Percentiles rank a stretch among this genome's conserved stretches.
Conservation (phyloP, 2,797 vertebrate species). For the Squalus acanthias region DNA sequence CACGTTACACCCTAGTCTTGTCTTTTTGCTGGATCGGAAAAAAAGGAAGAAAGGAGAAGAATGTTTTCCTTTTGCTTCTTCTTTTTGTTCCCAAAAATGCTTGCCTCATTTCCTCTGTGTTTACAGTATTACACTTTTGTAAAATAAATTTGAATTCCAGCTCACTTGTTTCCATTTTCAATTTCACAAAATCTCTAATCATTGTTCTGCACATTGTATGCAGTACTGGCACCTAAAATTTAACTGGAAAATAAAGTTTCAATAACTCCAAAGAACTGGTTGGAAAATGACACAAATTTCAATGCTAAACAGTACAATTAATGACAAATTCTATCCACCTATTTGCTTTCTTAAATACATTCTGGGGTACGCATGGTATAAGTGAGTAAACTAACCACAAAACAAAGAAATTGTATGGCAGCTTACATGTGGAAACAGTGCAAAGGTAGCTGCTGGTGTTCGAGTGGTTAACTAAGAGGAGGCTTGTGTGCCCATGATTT, state of each 20-base stretch:
- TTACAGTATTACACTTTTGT: slow-evolving; percentile 54
- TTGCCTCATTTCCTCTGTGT: slow-evolving; percentile 67
- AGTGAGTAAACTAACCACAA: background rate
- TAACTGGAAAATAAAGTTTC: background rate
- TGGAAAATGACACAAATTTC: background rate
- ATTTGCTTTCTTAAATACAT: background rate
- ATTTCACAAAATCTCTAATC: background rate
- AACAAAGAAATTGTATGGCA: background rate
- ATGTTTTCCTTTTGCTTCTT: slow-evolving; percentile 62
- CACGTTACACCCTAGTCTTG: slow-evolving; percentile 50
- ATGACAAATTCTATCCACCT: background rate
- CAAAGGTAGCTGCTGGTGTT: background rate
- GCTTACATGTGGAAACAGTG: background rate
- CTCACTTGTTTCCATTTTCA: background rate
- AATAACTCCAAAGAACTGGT: background rate
- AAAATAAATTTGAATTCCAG: slow-evolving; percentile 38
- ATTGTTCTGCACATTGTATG: background rate
- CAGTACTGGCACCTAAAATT: background rate
- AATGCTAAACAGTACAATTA: background rate
- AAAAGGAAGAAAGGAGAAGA: slow-evolving; percentile 54
- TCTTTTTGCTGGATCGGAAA: slow-evolving; percentile 59
- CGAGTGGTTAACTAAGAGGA: no score
- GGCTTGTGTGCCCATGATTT: no score
- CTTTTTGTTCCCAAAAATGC: slow-evolving; percentile 61
- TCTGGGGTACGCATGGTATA: background rate